Base-by-base conservation (phyloP, 1,140 invertebrate genomes). In the Drosophila sproati region DNA sequence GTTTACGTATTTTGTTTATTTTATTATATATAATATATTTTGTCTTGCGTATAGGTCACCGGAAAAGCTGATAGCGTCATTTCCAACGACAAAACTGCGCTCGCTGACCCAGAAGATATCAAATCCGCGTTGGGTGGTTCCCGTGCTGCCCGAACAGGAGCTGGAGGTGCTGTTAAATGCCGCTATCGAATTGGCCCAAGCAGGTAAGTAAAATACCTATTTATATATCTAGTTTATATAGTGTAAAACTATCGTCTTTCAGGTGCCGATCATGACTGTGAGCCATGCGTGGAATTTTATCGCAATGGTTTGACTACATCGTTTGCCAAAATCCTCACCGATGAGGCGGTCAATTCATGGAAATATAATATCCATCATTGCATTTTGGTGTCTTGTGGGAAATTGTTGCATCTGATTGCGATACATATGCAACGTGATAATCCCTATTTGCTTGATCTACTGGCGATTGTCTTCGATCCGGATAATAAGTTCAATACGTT, bases 281-380 rank as follows among this genome's bases (percentile, higher is more conserved):
- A 97, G 93, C 95, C 96, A 63, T 99, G 98, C 93, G 98, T 99
- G 92, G 94, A 98, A 82, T 99, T 99, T 94, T 98, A 98, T 94
- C 95, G 97, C 81, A 98, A 99, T 93, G 98, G 98, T 20, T 94
- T 99, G 51, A 98, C 97, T 72, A 96, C 98, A 75, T 99, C 98
- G 51, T 99, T 99, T 93, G 98, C 97, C 12, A 99, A 99, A 94
- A 98, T 99, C 92, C 94, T 99, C 81, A 99, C 98, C n/a, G 98
- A 99, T 94, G 98, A 99, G 93, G 98, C 98, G 52, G 98, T 99
- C 39, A 98, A 96, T 89, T 98, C 97, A 89, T 99, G 98, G 98
- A 99, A 99, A 93, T 95, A 96, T 91, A 98, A 99, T 93, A 99
- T 99, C 89, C 98, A 99, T 93, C 96, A 96, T 93, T 98, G 97